phyloP scores from a whole-genome alignment of 2,797 vertebrate genomes.

The Falco rusticolus region DNA sequence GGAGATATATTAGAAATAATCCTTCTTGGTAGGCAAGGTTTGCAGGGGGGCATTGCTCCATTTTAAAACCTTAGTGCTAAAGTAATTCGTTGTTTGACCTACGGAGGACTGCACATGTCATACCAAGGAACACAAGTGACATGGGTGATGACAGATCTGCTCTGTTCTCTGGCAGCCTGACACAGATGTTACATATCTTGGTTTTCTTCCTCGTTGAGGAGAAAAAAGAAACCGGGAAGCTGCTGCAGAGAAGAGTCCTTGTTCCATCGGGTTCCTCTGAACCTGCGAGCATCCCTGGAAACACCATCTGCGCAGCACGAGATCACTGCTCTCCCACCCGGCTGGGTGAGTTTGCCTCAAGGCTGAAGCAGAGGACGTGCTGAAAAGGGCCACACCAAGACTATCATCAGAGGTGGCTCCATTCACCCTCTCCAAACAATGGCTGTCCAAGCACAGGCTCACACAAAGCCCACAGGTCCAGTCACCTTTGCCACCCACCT shows the following conservation, averaged over 20 bases:
- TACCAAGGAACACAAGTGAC: not conserved
- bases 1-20: not conserved
- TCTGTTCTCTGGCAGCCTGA: not conserved
- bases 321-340: not conserved
- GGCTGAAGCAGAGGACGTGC: not conserved
- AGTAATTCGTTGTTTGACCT: not conserved
- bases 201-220: not conserved
- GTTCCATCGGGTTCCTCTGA: not conserved
- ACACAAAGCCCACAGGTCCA: not conserved
- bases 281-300: not conserved
- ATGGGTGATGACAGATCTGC: not conserved
- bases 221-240: not conserved
- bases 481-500: not conserved
- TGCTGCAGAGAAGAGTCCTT: not conserved
- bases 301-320: fast-evolving
- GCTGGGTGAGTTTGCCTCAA: not conserved
- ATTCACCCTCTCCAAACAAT: not conserved
- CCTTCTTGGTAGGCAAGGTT: not conserved
- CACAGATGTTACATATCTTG: not conserved
- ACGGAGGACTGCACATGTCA: not conserved
- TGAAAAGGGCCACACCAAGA: too few species aligned
- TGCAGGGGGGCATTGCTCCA: not conserved
- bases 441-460: fast-evolving
- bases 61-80: not conserved
- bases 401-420: not conserved